phyloP scores from a whole-genome alignment of 2,888 invertebrate genomes.

The Polymixis flavicincta region DNA sequence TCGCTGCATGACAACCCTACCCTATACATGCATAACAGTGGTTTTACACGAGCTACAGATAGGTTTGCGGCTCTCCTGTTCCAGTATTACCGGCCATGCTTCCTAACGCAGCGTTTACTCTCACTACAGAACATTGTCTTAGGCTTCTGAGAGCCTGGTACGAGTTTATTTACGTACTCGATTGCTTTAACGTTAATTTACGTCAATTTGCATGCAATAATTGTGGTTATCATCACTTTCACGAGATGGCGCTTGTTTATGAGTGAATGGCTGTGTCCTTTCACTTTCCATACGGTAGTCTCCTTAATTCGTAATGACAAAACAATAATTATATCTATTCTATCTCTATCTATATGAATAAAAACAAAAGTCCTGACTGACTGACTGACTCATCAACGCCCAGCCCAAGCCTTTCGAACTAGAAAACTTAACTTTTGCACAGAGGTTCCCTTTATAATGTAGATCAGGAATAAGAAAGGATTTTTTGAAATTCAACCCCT shows the following conservation, averaged over 20 bases:
- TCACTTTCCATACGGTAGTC: no score
- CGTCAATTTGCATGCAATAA: neutral
- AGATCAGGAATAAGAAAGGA: no score
- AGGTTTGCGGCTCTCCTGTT: constrained; percentile 39
- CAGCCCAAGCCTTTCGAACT: no score
- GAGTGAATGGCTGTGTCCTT: neutral
- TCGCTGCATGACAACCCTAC: constrained; percentile 44
- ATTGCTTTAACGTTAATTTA: neutral
- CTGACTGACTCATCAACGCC: no score
- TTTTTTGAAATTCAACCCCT: no score
- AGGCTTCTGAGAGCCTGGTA: neutral
- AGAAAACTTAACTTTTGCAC: no score
- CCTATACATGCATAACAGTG: constrained; percentile 50
- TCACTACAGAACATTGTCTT: constrained; percentile 27
- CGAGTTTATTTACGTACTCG: neutral
- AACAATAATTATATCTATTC: neutral
- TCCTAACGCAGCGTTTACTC: constrained; percentile 18
- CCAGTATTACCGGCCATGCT: constrained; percentile 36
- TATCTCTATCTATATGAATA: no score
- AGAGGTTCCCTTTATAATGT: no score
- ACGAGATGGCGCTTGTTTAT: neutral
- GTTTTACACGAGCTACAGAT: constrained; percentile 54
- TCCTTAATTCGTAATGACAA: no score
- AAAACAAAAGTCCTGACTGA: no score
- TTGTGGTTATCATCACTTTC: neutral